Evolutionary conservation across 2,113 vertebrate genomes (phyloP).

Genomic region (Pipa parva): DNA sequence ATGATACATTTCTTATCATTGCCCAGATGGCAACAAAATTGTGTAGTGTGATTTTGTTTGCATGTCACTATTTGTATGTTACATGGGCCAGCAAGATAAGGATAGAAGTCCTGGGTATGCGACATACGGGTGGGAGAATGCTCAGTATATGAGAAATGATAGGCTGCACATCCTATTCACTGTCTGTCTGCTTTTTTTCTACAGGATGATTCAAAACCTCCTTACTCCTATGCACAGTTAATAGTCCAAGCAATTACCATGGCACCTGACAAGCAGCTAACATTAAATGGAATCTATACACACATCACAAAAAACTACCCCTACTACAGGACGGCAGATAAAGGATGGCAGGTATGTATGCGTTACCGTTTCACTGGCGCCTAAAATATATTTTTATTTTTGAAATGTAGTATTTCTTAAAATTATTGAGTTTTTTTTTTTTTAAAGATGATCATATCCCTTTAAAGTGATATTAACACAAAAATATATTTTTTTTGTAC

Average conservation of each 20-base stretch:
- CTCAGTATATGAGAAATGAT: not conserved
- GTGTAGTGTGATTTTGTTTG: too few species aligned
- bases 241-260: conserved; percentile 96
- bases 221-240: conserved; percentile 92
- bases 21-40: too few species aligned
- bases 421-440: too few species aligned
- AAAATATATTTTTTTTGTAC: too few species aligned
- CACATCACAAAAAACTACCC: conserved; percentile 97
- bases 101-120: too few species aligned
- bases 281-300: conserved; percentile 92
- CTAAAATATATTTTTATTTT: too few species aligned
- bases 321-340: conserved; percentile 94
- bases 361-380: too few species aligned
- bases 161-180: not conserved
- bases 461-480: too few species aligned
- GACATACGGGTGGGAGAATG: not conserved
- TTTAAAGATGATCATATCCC: too few species aligned
- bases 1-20: too few species aligned
- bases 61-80: too few species aligned
- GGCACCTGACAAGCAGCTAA: conserved; percentile 92
- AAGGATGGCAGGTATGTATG: conserved; percentile 90
- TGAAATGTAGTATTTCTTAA: too few species aligned
- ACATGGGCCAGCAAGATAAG: rapidly evolving
- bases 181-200: conserved; percentile 15
- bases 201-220: conserved; percentile 94